Base-by-base conservation (phyloP, 2,797 vertebrate genomes). In the Lycodopsis pacificus region DNA sequence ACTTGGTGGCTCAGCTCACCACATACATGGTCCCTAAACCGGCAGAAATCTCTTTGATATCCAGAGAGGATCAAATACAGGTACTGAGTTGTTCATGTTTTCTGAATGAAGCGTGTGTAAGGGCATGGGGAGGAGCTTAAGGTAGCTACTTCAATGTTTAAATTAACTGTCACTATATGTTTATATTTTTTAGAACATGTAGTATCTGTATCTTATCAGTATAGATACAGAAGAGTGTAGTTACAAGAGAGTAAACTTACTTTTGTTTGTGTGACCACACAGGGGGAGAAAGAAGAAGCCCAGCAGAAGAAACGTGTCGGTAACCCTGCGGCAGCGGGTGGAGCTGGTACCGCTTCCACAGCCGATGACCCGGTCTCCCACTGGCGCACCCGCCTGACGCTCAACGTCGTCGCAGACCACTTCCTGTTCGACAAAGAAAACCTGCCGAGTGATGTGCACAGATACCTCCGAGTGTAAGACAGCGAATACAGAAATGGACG, bases 11-110 rank as follows among this genome's bases (percentile, higher is more conserved):
- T 46, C 97, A 97, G 63, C 96, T 99, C 69, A 99, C 98, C 71
- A 96, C 98, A 0, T 99, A 98, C 91, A 99, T 99, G 97, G 83
- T 99, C 54, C 98, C 98, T 57, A 99, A 96, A 80, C 96, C 95
- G 0, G 97, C 97, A 19, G 98, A 99, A 86, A 92, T 99, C 89
- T 99, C 96, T 80, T 93, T 99, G 68, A 97, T 99, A 79, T 95
- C 97, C 0, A 95, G 97, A 19, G 96, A 97, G 67, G 95, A 97
- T 7, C 79, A 93, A 9, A 88, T 92, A 0, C 93, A 95, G 96
- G 97, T 99, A 66, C 5, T 4, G 2, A 54, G 3, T 15, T n/a
- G 3, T 53, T 63, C 12, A 13, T 22, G n/a, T 63, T 66, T 58
- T 65, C 4, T 70, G 14, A 69, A 15, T 38, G 15, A 65, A 53